Evolutionary conservation across 2,888 invertebrate genomes (phyloP).

Genomic region (Stegophylla sp.): DNA sequence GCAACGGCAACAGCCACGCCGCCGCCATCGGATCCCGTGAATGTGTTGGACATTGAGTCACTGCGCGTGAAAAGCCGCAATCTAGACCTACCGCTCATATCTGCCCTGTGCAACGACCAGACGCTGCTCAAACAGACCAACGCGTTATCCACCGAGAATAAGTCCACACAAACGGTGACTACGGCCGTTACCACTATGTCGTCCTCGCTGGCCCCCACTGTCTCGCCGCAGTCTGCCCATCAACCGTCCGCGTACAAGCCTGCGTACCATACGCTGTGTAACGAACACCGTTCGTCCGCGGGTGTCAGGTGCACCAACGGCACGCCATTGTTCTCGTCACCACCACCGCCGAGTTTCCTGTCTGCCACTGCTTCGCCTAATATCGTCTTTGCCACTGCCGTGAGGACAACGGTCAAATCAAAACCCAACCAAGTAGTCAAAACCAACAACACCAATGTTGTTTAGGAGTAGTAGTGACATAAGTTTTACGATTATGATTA

Average conservation of each 20-base stretch:
- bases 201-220: constrained; percentile 26
- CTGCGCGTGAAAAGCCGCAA: constrained; percentile 87
- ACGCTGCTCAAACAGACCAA: constrained; percentile 87
- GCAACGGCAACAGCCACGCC: constrained; percentile 3
- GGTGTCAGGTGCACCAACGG: constrained; percentile 32
- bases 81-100: constrained; percentile 88
- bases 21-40: constrained; percentile 61
- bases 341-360: constrained; percentile 36
- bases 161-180: constrained; percentile 72
- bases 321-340: constrained; percentile 22
- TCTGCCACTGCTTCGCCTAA: not conserved
- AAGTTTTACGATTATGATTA: not conserved
- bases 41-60: constrained; percentile 78
- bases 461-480: not conserved
- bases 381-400: not conserved
- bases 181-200: constrained; percentile 60
- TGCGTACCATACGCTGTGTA: not conserved
- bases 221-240: not conserved
- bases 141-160: constrained; percentile 72
- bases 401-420: constrained; percentile 37
- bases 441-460: constrained; percentile 36
- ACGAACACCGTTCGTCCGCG: not conserved
- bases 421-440: constrained; percentile 40
- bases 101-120: constrained; percentile 91
- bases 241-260: not conserved